phyloP scores from a whole-genome alignment of 2,113 vertebrate species.

The Scortum barcoo region DNA sequence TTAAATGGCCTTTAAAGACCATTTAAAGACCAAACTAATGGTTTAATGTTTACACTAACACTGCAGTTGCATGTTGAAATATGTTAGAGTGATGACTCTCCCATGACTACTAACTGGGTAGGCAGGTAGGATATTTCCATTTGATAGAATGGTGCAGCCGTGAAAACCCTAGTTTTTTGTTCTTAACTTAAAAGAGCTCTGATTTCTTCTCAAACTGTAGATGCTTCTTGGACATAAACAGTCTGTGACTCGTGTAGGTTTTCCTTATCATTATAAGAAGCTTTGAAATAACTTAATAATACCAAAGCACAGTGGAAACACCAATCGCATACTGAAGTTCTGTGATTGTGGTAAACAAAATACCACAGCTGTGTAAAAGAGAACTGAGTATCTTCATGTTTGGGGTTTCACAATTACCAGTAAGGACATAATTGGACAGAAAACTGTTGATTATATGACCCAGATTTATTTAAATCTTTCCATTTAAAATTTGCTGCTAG shows the following conservation, averaged over 20 bases:
- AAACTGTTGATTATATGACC: conserved; percentile 16
- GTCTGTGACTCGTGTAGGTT: not conserved
- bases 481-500: conserved; percentile 15
- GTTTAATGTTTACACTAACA: too few species aligned
- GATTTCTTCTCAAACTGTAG: not conserved
- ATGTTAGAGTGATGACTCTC: too few species aligned
- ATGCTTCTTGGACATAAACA: not conserved
- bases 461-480: conserved; percentile 1
- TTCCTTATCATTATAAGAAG: conserved; percentile 32
- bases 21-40: too few species aligned
- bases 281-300: conserved; percentile 33
- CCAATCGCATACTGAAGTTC: conserved; percentile 12
- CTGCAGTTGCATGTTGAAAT: too few species aligned
- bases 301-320: conserved; percentile 11
- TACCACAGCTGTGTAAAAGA: conserved; percentile 7
- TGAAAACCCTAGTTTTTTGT: not conserved
- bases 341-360: conserved; percentile 45
- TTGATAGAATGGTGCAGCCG: not conserved
- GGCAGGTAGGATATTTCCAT: not conserved
- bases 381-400: not conserved
- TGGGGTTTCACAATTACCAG: not conserved
- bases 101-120: too few species aligned
- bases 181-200: not conserved
- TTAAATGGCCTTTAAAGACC: too few species aligned
- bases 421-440: not conserved